These are phyloP conservation scores for Allacma fusca DNA, from an alignment of 2,888 invertebrate genomes.

Conservation along the genomic window DNA sequence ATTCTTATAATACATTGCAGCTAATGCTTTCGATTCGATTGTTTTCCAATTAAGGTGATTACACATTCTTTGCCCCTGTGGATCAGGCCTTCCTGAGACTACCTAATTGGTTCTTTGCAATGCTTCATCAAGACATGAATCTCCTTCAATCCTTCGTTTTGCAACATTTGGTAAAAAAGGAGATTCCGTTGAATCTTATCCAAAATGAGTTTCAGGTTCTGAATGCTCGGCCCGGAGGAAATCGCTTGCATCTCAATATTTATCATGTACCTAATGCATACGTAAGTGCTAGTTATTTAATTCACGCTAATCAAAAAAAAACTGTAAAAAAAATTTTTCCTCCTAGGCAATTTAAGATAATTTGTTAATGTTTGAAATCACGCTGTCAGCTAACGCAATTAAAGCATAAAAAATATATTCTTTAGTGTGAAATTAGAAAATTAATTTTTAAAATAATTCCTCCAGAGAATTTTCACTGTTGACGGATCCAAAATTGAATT, in stretches of 20 bases:
- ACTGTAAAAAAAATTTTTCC: no score
- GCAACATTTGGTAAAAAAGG: slow-evolving; percentile 57
- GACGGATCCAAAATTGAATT: slow-evolving; percentile 57
- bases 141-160: slow-evolving; percentile 57
- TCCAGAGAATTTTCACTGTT: slow-evolving; percentile 53
- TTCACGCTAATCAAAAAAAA: slow-evolving; percentile 4
- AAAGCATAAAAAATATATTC: no score
- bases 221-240: slow-evolving; percentile 57
- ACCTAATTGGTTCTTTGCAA: slow-evolving; percentile 57
- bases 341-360: background rate
- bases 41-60: slow-evolving; percentile 50
- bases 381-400: no score
- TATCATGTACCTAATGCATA: slow-evolving; percentile 52
- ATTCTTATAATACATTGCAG: background rate
- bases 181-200: slow-evolving; percentile 48
- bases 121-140: slow-evolving; percentile 52
- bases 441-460: slow-evolving; percentile 6
- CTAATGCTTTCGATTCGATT: background rate
- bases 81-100: slow-evolving; percentile 57
- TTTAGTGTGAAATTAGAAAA: no score
- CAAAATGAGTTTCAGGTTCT: slow-evolving; percentile 55
- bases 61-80: slow-evolving; percentile 59
- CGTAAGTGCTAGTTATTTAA: slow-evolving; percentile 49
- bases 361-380: background rate
- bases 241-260: slow-evolving; percentile 54